phyloP scores from a whole-genome alignment of 2,888 invertebrate species.

The Pachycephus smyrnensis region DNA sequence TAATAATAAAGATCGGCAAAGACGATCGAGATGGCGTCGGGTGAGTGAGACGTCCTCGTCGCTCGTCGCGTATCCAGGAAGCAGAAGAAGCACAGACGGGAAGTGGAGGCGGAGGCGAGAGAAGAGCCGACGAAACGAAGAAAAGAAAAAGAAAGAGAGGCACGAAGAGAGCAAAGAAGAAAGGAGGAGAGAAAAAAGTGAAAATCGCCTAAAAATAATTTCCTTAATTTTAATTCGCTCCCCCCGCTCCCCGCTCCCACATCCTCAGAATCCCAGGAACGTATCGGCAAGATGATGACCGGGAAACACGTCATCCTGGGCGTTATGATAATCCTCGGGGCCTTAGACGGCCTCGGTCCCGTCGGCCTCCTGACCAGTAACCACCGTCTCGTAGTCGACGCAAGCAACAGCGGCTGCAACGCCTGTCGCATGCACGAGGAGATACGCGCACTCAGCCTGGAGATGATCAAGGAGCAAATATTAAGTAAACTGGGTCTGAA shows the following conservation, averaged over 20 bases:
- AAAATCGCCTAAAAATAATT: background rate
- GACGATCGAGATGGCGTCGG: too few species aligned
- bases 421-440: constrained; percentile 72
- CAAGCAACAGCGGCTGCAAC: constrained; percentile 67
- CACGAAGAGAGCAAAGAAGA: too few species aligned
- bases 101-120: too few species aligned
- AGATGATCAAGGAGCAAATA: constrained; percentile 73
- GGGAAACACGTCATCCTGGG: background rate
- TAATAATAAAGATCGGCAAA: too few species aligned
- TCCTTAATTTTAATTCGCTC: background rate
- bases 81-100: background rate
- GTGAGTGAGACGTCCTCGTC: background rate
- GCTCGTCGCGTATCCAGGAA: background rate
- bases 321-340: constrained; percentile 48
- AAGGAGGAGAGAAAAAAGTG: background rate
- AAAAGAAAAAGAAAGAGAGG: too few species aligned
- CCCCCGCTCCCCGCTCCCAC: background rate
- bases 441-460: constrained; percentile 70
- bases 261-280: background rate
- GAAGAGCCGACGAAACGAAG: too few species aligned
- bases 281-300: background rate
- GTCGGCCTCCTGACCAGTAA: constrained; percentile 39
- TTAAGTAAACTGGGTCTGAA: constrained; percentile 72
- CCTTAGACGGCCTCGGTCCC: constrained; percentile 51
- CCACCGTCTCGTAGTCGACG: constrained; percentile 28